Percentiles rank a stretch among this genome's conserved stretches.
Conservation (phyloP, 2,113 vertebrate species). For the Chaetodon trifascialis region DNA sequence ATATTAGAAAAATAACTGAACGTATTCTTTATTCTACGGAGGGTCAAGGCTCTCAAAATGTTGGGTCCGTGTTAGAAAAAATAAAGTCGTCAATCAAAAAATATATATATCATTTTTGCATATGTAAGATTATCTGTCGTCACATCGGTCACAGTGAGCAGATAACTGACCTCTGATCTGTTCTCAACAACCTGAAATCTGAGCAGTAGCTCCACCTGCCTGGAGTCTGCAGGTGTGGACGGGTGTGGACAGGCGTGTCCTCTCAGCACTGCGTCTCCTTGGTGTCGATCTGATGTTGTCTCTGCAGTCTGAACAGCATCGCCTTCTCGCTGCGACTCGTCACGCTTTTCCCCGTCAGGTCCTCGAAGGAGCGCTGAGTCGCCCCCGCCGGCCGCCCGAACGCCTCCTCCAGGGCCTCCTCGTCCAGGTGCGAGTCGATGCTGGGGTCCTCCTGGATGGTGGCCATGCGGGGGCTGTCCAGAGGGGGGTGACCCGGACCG, state of each 20-base stretch:
- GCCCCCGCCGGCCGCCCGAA: slow-evolving; percentile 85
- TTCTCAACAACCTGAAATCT: too few relatives aligned
- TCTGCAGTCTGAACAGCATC: slow-evolving; percentile 81
- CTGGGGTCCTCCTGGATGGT: slow-evolving; percentile 96
- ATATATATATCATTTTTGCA: too few relatives aligned
- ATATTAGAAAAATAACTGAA: too few relatives aligned
- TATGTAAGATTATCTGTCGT: too few relatives aligned
- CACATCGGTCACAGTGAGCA: too few relatives aligned
- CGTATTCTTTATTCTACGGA: too few relatives aligned
- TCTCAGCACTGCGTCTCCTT: slow-evolving; percentile 95
- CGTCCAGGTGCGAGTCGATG: slow-evolving; percentile 88
- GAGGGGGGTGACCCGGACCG: slow-evolving; percentile 4
- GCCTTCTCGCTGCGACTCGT: slow-evolving; percentile 84
- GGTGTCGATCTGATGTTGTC: slow-evolving; percentile 88
- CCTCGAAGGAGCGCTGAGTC: slow-evolving; percentile 91
- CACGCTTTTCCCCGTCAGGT: slow-evolving; percentile 87
- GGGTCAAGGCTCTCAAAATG: too few relatives aligned
- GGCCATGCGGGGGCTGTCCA: slow-evolving; percentile 91
- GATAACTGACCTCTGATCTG: too few relatives aligned
- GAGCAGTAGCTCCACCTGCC: background rate
- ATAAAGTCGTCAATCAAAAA: too few relatives aligned
- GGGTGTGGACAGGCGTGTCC: background rate
- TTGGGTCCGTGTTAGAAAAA: too few relatives aligned
- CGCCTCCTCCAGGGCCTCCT: slow-evolving; percentile 88
- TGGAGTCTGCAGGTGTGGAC: background rate